Base-by-base conservation (phyloP, 2,888 invertebrate species). In the Lordiphosa andalusiaca region DNA sequence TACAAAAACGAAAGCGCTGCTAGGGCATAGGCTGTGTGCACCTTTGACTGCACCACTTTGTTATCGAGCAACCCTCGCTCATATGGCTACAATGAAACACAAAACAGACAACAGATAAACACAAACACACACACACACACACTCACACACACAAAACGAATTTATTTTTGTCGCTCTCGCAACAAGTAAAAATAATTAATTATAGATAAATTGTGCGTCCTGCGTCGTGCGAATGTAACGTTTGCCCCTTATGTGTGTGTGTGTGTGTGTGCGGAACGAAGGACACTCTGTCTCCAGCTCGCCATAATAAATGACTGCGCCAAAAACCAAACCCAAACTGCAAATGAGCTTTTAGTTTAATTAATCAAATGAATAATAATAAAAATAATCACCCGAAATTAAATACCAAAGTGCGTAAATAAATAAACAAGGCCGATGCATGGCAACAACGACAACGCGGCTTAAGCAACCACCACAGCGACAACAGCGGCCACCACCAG, bases 291-390 rank as follows among this genome's bases (percentile, higher is more conserved):
- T 44, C 30, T 16, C 46, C 48, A 65, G 58, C 9, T 30, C 7
- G 30, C 30, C 52, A 53, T 67, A 65, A 77, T 71, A 73, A 78
- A 78, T 78, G 77, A 78, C 77, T 81, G 77, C 63, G 68, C 66
- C 78, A 25, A 44, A 44, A 44, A 30, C 19, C 19, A 39, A 39
- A 39, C 33, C 13, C 44, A 44, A 44, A 44, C 25, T 44, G 33
- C 16, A 82, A 78, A 80, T 82, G 83, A 84, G 83, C 84, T 82
- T 83, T 83, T 84, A 82, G 80, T 84, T 73, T 74, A 82, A 83
- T 83, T 78, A 78, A 84, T 73, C 61, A 73, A 65, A 72, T 58
- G 67, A 74, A 80, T 80, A 83, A 77, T 62, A 62, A 80, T 78
- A 63, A n/a, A n/a, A n/a, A 71, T 55, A 44, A 44, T 16, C 44